phyloP scores from a whole-genome alignment of 1,140 invertebrate species.

The Microplitis demolitor region DNA sequence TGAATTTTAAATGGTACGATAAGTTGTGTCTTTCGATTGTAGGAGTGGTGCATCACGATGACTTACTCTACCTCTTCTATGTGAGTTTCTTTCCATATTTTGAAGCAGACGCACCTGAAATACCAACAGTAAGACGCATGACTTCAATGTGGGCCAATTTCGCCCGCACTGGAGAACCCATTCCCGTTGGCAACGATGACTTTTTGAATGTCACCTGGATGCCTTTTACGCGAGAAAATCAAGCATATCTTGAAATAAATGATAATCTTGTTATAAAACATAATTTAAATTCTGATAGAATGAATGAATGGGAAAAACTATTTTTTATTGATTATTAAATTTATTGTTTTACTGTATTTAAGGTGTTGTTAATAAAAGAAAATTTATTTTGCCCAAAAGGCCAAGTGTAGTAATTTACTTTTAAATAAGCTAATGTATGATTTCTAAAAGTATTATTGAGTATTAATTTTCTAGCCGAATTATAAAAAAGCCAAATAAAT shows the following conservation, averaged over 20 bases:
- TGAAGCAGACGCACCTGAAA: constrained; percentile 41
- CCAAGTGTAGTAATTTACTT: too few relatives aligned
- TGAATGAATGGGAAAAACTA: constrained; percentile 64
- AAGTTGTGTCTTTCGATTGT: constrained; percentile 5
- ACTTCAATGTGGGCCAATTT: constrained; percentile 54
- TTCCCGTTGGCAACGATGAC: constrained; percentile 24
- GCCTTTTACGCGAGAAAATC: constrained; percentile 55
- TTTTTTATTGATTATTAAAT: constrained; percentile 53
- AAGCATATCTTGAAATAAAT: constrained; percentile 65
- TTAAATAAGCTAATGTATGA: too few relatives aligned
- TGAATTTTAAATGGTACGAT: too few relatives aligned
- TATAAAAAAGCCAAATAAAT: too few relatives aligned
- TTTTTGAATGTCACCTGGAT: constrained; percentile 62
- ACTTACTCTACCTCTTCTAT: constrained; percentile 66
- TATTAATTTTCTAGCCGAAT: too few relatives aligned
- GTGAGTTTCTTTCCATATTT: constrained; percentile 50
- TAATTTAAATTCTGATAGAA: constrained; percentile 62
- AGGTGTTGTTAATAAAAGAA: too few relatives aligned
- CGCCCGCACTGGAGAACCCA: constrained; percentile 48
- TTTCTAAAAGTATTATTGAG: too few relatives aligned
- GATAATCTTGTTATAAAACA: constrained; percentile 54
- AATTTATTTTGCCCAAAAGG: too few relatives aligned
- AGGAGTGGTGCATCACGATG: constrained; percentile 69
- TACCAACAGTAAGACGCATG: constrained; percentile 43
- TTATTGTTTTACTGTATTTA: not conserved